Percentiles rank a stretch among this genome's conserved stretches.
These are phyloP conservation scores for Todiramphus saurophagus DNA, from an alignment of 2,113 vertebrate species.

Conservation along the genomic window DNA sequence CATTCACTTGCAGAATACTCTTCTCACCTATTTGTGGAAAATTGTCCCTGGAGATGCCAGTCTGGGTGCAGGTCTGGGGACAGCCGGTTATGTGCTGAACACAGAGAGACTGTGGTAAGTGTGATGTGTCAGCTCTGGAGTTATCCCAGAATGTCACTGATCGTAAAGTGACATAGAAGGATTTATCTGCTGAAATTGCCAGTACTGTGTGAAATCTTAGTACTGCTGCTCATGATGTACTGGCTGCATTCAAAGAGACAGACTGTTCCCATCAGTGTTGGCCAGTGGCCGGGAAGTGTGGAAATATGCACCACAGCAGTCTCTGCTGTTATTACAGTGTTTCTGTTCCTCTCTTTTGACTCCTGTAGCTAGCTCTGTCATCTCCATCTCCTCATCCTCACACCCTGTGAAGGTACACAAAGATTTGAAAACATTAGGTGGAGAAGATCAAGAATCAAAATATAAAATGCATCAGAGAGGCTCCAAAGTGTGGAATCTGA, in stretches of 20 bases:
- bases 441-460: not conserved
- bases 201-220: not conserved
- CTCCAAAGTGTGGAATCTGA: not conserved
- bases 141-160: not conserved
- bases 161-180: not conserved
- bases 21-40: not conserved
- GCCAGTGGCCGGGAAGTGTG: not conserved
- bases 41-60: not conserved
- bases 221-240: not conserved
- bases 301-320: not conserved
- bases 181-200: not conserved
- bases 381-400: not conserved
- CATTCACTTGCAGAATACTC: not conserved
- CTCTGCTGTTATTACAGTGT: not conserved
- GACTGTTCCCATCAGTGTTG: not conserved
- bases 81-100: fast-evolving
- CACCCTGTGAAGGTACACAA: not conserved
- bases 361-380: not conserved
- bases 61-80: not conserved
- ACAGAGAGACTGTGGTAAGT: not conserved
- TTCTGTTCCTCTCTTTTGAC: not conserved
- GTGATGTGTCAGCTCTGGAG: not conserved
- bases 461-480: not conserved
- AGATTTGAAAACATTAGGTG: not conserved
- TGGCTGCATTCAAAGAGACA: not conserved